Conservation (phyloP, 2,113 vertebrate species). For the Psilopogon haemacephalus region DNA sequence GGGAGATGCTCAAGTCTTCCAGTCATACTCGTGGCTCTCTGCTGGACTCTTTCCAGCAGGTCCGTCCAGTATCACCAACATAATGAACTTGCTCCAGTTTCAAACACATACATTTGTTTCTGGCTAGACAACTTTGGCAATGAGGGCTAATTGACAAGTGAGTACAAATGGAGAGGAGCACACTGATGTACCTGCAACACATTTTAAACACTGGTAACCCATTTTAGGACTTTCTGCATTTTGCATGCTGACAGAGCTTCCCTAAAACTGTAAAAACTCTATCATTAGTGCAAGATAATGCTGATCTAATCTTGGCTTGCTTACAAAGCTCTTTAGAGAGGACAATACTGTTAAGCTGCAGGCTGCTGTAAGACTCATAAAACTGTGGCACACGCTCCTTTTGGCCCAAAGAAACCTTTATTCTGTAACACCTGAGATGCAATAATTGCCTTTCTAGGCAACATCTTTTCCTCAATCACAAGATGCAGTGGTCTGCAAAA, state of each 20-base stretch:
- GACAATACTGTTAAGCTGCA: background rate
- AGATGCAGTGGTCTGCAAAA: background rate
- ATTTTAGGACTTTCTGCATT: background rate
- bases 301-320: background rate
- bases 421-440: background rate
- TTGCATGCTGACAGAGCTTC: background rate
- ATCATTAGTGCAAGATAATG: background rate
- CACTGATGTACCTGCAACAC: accelerated
- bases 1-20: too few relatives aligned
- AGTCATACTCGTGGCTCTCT: too few relatives aligned
- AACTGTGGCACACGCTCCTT: background rate
- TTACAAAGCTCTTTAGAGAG: background rate
- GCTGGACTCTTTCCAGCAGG: too few relatives aligned
- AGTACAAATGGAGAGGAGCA: background rate
- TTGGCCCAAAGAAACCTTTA: background rate
- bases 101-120: background rate
- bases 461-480: background rate
- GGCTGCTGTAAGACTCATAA: background rate
- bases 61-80: background rate
- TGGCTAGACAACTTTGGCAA: background rate
- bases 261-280: background rate
- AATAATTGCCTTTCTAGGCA: background rate
- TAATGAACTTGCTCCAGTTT: background rate
- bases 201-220: background rate
- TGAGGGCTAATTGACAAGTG: background rate